Percentiles rank a stretch among this genome's conserved stretches.
Evolutionary conservation across 2,797 vertebrate genomes (phyloP).

Genomic region (Sarcophilus harrisii): DNA sequence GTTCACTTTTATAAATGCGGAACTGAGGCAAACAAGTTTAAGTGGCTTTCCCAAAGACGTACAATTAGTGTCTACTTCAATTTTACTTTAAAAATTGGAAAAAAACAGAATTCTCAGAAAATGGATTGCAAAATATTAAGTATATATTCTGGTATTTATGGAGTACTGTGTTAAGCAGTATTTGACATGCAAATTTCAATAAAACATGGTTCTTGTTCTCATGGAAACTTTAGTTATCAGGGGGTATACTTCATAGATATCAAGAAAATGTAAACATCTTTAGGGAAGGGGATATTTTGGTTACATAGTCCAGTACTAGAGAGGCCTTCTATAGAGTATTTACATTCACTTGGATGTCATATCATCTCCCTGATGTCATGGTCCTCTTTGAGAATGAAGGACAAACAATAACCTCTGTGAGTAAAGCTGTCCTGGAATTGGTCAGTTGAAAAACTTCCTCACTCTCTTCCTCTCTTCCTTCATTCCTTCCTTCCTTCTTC

Average conservation of each 20-base stretch:
- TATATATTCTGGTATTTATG: not conserved
- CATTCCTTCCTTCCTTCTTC: no score
- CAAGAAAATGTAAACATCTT: not conserved
- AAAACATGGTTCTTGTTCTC: not conserved
- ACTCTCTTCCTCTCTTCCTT: no score
- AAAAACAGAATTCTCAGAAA: not conserved
- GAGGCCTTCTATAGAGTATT: not conserved
- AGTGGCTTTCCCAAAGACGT: not conserved
- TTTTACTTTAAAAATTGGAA: not conserved
- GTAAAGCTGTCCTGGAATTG: no score
- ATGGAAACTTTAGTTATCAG: not conserved
- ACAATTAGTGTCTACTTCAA: not conserved
- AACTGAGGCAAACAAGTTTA: not conserved
- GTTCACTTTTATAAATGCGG: not conserved
- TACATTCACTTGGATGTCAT: no score
- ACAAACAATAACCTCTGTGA: no score
- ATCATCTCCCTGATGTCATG: no score
- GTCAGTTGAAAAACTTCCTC: no score
- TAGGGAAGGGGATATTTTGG: not conserved
- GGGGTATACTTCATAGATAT: not conserved
- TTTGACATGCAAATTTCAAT: not conserved
- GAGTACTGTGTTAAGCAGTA: not conserved
- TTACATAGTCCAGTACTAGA: not conserved
- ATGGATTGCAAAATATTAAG: not conserved
- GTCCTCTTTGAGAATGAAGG: no score